Evolutionary conservation across 1,140 invertebrate genomes (phyloP).

Genomic region (Rhopalosiphum maidis): DNA sequence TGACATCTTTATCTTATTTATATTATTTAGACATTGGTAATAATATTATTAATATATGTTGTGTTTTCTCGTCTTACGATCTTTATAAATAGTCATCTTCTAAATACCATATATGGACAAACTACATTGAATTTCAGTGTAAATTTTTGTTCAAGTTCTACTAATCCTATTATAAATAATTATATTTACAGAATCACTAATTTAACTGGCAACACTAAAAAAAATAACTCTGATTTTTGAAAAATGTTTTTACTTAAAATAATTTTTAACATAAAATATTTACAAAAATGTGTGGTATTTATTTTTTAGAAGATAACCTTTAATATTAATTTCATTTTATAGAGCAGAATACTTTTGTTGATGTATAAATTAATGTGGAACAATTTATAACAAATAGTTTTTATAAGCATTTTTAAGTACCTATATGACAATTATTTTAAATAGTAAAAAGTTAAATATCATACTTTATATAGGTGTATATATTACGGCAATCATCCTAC

Average conservation of each 20-base stretch:
- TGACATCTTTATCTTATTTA: neutral
- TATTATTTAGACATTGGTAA: too few species aligned
- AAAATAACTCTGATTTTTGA: too few species aligned
- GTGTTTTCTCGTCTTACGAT: neutral
- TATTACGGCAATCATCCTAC: neutral
- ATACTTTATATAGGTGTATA: neutral
- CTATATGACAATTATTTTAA: neutral
- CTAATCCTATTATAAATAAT: too few species aligned
- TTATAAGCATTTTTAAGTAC: neutral
- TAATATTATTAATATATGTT: neutral
- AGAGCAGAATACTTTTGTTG: neutral
- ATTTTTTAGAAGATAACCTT: too few species aligned
- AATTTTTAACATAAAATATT: too few species aligned
- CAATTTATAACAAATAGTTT: neutral
- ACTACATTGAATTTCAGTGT: neutral
- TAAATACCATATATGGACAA: neutral
- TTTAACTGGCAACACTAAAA: too few species aligned
- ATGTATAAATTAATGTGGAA: neutral
- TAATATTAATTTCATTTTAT: too few species aligned
- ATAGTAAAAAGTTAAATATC: neutral
- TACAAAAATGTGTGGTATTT: too few species aligned
- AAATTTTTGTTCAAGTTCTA: neutral
- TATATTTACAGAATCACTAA: too few species aligned
- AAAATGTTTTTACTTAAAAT: too few species aligned
- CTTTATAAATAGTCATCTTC: neutral